phyloP scores from a whole-genome alignment of 2,797 vertebrate species.

The Lycodopsis pacificus region DNA sequence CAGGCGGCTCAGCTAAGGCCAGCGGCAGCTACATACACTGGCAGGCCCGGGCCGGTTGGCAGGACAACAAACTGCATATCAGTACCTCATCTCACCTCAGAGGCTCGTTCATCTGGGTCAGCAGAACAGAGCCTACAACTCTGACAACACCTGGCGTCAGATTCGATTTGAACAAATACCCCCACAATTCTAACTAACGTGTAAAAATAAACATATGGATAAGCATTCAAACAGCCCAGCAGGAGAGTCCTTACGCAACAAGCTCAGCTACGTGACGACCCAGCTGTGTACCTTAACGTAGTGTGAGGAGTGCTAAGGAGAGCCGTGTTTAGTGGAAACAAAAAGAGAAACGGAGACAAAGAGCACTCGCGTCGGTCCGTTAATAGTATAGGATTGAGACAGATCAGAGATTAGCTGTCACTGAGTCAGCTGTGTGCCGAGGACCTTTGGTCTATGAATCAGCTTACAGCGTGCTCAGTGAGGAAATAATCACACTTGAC shows the following conservation, averaged over 20 bases:
- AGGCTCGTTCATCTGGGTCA: conserved; percentile 45
- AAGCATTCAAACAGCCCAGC: conserved; percentile 8
- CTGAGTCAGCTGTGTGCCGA: conserved; percentile 64
- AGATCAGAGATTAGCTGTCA: conserved; percentile 70
- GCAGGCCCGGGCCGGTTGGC: conserved; percentile 44
- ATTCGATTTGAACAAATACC: conserved; percentile 37
- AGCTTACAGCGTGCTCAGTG: conserved; percentile 50
- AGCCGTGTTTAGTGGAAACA: conserved; percentile 16
- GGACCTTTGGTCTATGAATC: conserved; percentile 78
- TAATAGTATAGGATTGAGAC: conserved; percentile 46
- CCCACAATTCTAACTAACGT: not conserved
- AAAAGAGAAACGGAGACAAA: conserved; percentile 28
- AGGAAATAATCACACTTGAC: conserved; percentile 55
- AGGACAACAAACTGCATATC: conserved; percentile 61
- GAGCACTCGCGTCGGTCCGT: conserved; percentile 31
- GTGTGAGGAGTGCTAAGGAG: conserved; percentile 2
- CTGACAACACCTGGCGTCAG: conserved; percentile 28
- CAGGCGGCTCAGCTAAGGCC: conserved; percentile 38
- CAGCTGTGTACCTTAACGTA: conserved; percentile 38
- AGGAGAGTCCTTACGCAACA: not conserved
- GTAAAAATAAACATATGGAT: conserved; percentile 38
- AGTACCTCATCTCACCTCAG: conserved; percentile 49
- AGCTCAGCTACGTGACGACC: not conserved
- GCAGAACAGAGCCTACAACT: conserved; percentile 31
- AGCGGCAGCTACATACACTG: conserved; percentile 50